These are phyloP conservation scores for Phorcus lineatus DNA, from an alignment of 2,888 invertebrate genomes.

Conservation along the genomic window DNA sequence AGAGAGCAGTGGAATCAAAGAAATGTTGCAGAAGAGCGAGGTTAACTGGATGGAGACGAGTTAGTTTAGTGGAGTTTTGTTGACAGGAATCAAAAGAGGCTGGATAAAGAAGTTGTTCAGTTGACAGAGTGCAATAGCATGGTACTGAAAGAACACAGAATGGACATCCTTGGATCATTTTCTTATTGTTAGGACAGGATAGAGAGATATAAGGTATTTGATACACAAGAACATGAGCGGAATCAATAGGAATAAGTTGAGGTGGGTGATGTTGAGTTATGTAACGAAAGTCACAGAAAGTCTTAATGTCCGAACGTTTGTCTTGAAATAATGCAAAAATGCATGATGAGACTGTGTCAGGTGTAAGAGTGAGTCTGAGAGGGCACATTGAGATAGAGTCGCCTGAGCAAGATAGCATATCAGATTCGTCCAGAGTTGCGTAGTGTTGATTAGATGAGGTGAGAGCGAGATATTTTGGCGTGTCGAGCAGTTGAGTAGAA, in stretches of 20 bases:
- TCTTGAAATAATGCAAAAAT: not conserved
- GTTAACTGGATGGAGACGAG: not conserved
- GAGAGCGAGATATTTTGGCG: not conserved
- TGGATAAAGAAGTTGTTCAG: not conserved
- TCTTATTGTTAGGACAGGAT: not conserved
- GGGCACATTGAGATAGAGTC: not conserved
- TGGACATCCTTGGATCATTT: not conserved
- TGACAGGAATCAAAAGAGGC: not conserved
- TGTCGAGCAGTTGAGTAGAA: not conserved
- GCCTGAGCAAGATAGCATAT: not conserved
- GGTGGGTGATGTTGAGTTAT: not conserved
- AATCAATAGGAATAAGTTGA: not conserved
- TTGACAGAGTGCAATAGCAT: not conserved
- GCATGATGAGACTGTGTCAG: not conserved
- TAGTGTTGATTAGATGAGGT: not conserved
- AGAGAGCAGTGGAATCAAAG: conserved; percentile 6
- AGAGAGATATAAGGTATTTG: not conserved
- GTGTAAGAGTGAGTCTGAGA: not conserved
- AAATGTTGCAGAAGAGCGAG: not conserved
- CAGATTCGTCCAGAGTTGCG: not conserved
- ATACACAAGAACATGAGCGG: not conserved
- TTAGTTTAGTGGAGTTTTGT: not conserved
- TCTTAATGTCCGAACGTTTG: not conserved
- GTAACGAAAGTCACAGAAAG: not conserved
- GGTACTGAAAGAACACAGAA: not conserved